Base-by-base conservation (phyloP, 2,797 vertebrate species). In the Cryptoblepharus egeriae region DNA sequence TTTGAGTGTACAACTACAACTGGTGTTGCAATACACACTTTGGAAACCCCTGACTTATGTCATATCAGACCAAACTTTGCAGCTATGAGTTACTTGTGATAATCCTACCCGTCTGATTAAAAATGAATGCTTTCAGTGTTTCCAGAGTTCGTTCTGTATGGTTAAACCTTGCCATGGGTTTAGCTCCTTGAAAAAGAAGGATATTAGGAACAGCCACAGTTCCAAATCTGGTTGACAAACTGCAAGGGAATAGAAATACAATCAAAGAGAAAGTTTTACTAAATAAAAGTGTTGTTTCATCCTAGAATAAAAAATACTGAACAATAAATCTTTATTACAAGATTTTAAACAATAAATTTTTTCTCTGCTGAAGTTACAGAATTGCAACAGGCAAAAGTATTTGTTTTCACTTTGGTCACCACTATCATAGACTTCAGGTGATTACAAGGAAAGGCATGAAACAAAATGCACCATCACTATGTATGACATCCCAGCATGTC, bases 181-280 rank as follows among this genome's bases (percentile, higher is more conserved):
- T 99, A 80, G 97, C 97, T 57, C 99, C 98, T 96, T 99, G 99
- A 92, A 99, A 99, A 88, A 99, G 93, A 64, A 99, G 96, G 79
- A 99, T 99, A 90, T 99, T 99, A 15, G 99, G 99, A 70, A 99
- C 98, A 11, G 98, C 99, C 63, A 99, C 99, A 0, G 99, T 99
- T 85, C 99, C 99, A 93, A 99, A 99, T 85, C 98, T 95, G 0
- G 98, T 99, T n/a, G 99, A 99, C 58, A 99, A 96, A 88, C 98
- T 99, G 90, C 58, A 68, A 90, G 86, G 76, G 45, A 79, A 83
- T 68, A 57, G 8, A 57, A 10, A 68, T 20, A 76, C 0, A 6
- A 55, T 24, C 83, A 0, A 8, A 77, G 35, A 92, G 57, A 65
- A 42, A n/a, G 15, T 61, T 85, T 86, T 63, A 79, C 5, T 69